phyloP scores from a whole-genome alignment of 2,113 vertebrate genomes.

The Saccopteryx bilineata region DNA sequence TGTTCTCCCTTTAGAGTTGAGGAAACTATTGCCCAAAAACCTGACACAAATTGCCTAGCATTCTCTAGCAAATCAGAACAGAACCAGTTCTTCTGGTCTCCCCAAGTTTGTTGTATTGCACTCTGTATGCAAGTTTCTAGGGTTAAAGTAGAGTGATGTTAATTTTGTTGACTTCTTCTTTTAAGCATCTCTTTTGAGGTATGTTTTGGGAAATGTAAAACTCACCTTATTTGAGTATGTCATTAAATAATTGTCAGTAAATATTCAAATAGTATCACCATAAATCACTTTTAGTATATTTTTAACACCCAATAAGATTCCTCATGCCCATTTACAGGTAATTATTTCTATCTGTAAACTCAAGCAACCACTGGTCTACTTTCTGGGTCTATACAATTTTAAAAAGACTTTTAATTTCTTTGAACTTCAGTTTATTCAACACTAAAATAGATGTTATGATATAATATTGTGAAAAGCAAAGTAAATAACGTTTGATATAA shows the following conservation, averaged over 20 bases:
- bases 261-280: background rate
- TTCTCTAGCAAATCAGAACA: background rate
- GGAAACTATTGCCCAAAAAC: background rate
- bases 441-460: background rate
- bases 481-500: background rate
- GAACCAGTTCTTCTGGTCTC: background rate
- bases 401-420: background rate
- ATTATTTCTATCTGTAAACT: background rate
- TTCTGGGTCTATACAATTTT: background rate
- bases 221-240: background rate
- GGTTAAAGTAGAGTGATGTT: background rate
- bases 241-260: background rate
- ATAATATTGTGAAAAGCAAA: background rate
- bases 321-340: background rate
- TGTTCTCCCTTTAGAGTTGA: background rate
- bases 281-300: background rate
- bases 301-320: background rate
- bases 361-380: background rate
- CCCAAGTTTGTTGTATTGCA: background rate
- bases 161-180: background rate
- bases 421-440: background rate
- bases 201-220: background rate
- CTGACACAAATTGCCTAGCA: background rate
- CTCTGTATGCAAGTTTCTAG: accelerated
- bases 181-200: background rate